Evolutionary conservation across 2,113 vertebrate species (phyloP).

Genomic region (Lota lota): DNA sequence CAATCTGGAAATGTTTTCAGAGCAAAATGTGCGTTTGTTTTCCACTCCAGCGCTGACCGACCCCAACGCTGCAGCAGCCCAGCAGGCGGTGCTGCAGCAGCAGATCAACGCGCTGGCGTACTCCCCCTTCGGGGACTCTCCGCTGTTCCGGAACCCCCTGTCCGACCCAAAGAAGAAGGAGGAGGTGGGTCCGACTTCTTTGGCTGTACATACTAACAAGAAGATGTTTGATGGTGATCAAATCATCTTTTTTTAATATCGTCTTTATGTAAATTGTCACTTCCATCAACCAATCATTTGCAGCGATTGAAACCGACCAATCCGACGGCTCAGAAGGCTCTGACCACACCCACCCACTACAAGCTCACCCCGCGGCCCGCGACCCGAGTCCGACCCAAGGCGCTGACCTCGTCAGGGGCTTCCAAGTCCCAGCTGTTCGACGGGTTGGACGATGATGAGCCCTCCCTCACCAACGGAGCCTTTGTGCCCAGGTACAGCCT

Average conservation of each 20-base stretch:
- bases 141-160: conserved; percentile 92
- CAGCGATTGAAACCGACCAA: conserved; percentile 95
- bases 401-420: conserved; percentile 80
- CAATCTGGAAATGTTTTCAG: too few relatives aligned
- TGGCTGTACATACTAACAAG: background rate
- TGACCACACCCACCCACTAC: conserved; percentile 93
- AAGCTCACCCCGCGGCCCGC: conserved; percentile 90
- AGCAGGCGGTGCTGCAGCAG: conserved; percentile 89
- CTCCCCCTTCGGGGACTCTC: conserved; percentile 91
- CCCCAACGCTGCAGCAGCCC: conserved; percentile 81
- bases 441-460: conserved; percentile 91
- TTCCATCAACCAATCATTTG: conserved; percentile 12
- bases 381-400: conserved; percentile 88
- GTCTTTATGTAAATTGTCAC: background rate
- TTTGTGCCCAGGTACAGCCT: conserved; percentile 86
- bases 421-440: conserved; percentile 93
- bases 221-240: conserved; percentile 36
- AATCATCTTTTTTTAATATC: background rate
- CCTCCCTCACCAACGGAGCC: conserved; percentile 81
- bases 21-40: background rate
- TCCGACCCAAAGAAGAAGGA: conserved; percentile 96
- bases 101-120: conserved; percentile 88
- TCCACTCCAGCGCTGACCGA: conserved; percentile 80
- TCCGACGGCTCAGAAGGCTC: conserved; percentile 92
- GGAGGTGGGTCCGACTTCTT: conserved; percentile 75